A percentile compares a stretch with the other conserved stretches of the same genome.
Evolutionary conservation across 2,797 vertebrate species (phyloP).

Genomic region (Amniataba percoides): DNA sequence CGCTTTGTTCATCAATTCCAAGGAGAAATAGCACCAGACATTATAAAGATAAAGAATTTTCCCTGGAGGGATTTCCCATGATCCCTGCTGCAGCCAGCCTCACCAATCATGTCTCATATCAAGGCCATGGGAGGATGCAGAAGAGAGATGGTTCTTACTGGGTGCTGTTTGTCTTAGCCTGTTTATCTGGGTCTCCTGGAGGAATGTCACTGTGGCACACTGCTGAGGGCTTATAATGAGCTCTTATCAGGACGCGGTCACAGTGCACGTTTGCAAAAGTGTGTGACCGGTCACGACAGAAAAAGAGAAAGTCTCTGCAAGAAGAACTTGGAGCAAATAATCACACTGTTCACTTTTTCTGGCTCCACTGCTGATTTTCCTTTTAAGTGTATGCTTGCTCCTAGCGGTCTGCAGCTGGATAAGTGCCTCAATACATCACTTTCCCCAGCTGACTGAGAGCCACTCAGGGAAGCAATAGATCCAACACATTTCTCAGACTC

Average conservation of each 20-base stretch:
- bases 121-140: conserved; percentile 47
- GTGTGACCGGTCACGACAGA: background rate
- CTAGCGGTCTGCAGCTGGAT: conserved; percentile 38
- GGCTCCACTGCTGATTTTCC: conserved; percentile 19
- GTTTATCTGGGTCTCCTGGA: conserved; percentile 60
- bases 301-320: background rate
- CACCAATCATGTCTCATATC: conserved; percentile 69
- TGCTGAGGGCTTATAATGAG: conserved; percentile 38
- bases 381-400: conserved; percentile 24
- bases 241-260: conserved; percentile 29
- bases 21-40: conserved; percentile 43
- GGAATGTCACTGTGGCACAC: conserved; percentile 41
- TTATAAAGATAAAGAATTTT: conserved; percentile 54
- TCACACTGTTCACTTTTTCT: conserved; percentile 9
- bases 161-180: conserved; percentile 62
- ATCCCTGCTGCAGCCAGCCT: conserved; percentile 45
- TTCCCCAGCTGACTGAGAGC: conserved; percentile 31
- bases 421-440: conserved; percentile 49
- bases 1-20: conserved; percentile 56
- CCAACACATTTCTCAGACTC: conserved; percentile 35
- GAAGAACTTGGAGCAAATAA: conserved; percentile 13
- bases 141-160: conserved; percentile 55
- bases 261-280: conserved; percentile 14
- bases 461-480: conserved; percentile 35
- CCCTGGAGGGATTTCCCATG: conserved; percentile 57